Base-by-base conservation (phyloP, 2,888 invertebrate genomes). In the Ferrisia virgata region DNA sequence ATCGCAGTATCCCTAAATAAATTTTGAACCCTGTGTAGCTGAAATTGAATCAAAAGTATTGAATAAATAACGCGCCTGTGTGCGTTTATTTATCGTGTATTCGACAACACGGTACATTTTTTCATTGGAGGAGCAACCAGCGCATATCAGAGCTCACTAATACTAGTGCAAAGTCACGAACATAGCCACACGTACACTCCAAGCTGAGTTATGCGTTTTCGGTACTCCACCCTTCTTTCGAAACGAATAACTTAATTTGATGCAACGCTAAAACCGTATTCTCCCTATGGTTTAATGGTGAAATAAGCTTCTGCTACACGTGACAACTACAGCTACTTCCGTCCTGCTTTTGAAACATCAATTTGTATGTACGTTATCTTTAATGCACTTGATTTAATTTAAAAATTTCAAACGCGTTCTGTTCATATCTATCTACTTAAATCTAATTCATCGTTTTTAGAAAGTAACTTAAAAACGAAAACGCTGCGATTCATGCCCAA, bases 221-320 rank as follows among this genome's bases (percentile, higher is more conserved):
- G 28, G 82, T 82, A 64, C 72, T 82, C 82, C 82, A 82, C 82
- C 82, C 82, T 82, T 82, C 82, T 58, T 40, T 72, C 31, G 18
- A 69, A 82, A 72, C 72, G 82, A 82, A 82, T 82, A 82, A 82
- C 76, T 82, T 82, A 82, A 82, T 82, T 82, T 82, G 72, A 64
- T 72, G 82, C 82, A 82, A 72, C 69, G 82, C 40, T 72, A 69
- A 72, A 72, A 72, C 72, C 33, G 33, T 72, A 72, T 18, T 72
- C 72, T 36, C 72, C 36, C 72, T 33, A 33, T 33, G 72, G 72
- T 72, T 72, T 33, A 33, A 72, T 72, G 72, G 72, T 72, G 72
- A 72, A 72, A 72, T 72, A 72, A 72, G 72, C 72, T 72, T 72
- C 31, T n/a, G 8, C 28, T 72, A 72, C 72, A 72, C 72, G 72